Evolutionary conservation across 2,888 invertebrate species (phyloP).

Genomic region (Formica aserva): DNA sequence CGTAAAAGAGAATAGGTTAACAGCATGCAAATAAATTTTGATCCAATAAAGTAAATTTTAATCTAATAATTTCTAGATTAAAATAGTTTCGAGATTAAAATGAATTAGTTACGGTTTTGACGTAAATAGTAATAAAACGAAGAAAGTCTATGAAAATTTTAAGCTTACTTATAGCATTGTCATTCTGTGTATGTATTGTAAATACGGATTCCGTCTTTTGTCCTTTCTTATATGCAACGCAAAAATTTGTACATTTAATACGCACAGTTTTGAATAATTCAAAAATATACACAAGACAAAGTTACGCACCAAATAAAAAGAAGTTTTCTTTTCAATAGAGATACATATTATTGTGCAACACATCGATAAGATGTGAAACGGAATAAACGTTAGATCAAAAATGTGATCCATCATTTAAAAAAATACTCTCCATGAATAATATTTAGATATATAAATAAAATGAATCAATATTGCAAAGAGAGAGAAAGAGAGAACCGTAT

Average conservation of each 20-base stretch:
- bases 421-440: neutral
- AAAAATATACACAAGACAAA: conserved; percentile 31
- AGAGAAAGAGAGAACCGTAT: neutral
- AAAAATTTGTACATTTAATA: conserved; percentile 13
- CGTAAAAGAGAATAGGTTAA: neutral
- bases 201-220: neutral
- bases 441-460: conserved; percentile 23
- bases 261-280: conserved; percentile 19
- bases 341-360: conserved; percentile 6
- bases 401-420: neutral
- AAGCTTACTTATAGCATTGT: neutral
- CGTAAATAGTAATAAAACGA: conserved; percentile 11
- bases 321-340: conserved; percentile 6
- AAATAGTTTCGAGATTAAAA: neutral
- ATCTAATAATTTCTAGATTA: neutral
- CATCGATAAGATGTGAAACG: conserved; percentile 14
- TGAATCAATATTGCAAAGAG: neutral
- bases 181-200: conserved; percentile 25
- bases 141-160: conserved; percentile 11
- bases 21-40: neutral
- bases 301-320: conserved; percentile 12
- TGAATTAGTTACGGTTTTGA: conserved; percentile 26
- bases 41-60: neutral
- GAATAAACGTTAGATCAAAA: neutral
- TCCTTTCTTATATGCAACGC: neutral